Percentiles rank a stretch among this genome's conserved stretches.
Conservation (phyloP, 2,888 invertebrate species). For the Eretmocerus hayati region DNA sequence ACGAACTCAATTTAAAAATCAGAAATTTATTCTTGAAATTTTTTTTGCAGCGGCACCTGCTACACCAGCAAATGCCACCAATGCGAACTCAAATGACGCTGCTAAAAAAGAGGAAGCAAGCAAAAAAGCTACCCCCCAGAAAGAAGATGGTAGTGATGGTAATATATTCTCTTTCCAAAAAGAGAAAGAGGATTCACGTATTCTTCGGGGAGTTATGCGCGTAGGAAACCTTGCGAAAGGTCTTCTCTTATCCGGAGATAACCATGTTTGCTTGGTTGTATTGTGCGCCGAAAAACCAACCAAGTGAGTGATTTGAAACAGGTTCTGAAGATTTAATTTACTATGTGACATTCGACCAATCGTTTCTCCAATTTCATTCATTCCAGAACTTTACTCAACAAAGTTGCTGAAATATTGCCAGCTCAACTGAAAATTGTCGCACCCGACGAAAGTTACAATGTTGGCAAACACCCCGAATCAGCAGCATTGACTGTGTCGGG, state of each 20-base stretch:
- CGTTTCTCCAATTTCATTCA: constrained; percentile 4
- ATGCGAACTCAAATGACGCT: constrained; percentile 28
- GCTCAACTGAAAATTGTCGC: constrained; percentile 67
- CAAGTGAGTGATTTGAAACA: too few species aligned
- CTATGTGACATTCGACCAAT: background rate
- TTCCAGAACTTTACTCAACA: constrained; percentile 67
- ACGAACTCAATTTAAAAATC: too few species aligned
- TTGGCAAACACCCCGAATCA: constrained; percentile 76
- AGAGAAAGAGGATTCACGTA: constrained; percentile 60
- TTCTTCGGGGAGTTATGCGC: constrained; percentile 93
- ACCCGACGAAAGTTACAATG: constrained; percentile 71
- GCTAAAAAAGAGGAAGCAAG: constrained; percentile 21
- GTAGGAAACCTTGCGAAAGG: constrained; percentile 89
- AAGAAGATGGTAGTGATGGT: constrained; percentile 70
- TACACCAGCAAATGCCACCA: constrained; percentile 20
- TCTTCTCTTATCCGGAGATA: constrained; percentile 82
- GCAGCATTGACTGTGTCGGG: constrained; percentile 80
- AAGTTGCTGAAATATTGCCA: constrained; percentile 79
- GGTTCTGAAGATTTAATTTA: constrained; percentile 5
- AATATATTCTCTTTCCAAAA: constrained; percentile 61
- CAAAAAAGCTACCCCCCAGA: constrained; percentile 39
- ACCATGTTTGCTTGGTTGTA: constrained; percentile 85
- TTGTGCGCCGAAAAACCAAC: constrained; percentile 94
- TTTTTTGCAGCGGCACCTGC: constrained; percentile 9
- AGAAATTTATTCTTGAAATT: background rate